Base-by-base conservation (phyloP, 1,140 invertebrate species). In the Adoxophyes honmai region DNA sequence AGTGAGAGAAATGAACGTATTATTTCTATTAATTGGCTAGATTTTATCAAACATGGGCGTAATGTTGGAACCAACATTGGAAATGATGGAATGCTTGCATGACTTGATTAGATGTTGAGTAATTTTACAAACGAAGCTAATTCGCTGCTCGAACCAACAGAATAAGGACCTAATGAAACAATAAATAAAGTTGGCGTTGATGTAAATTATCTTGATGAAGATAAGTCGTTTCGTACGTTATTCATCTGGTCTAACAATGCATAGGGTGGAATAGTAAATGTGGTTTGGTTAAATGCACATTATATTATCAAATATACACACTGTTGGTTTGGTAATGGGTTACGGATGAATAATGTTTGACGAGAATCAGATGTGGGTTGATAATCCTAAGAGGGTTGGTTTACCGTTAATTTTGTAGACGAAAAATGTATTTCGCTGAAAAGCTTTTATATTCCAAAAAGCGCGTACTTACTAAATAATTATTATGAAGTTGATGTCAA, bases 21-120 rank as follows among this genome's bases (percentile, higher is more conserved):
- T 78, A 74, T 72, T 69, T 74, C 60, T 68, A 51, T 56, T 68
- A 73, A 73, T 79, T 73, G 61, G 68, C 68, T 71, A 73, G 73
- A 75, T 72, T 64, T 61, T 72, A 78, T 75, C 70, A 59, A 59
- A 60, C 60, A 64, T 62, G 59, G 64, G 70, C 39, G 70, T 70
- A 7, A 11, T 61, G 61, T 62, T 33, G 15, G 28, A 18, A 21
- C 21, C 37, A 48, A 35, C 55, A 54, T 48, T 62, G 21, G 13
- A 34, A 56, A 52, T 52, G 51, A 52, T 52, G 51, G 11, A 52
- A 52, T 28, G 21, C 42, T 33, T 28, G 21, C 42, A 18, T 48
- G 9, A 18, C 42, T 48, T 28, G 42, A 48, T 48, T 48, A 48
- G 42, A n/a, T 10, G 11, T 21, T 4, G 42, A 48, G 21, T 48